These are phyloP conservation scores for Neodontobutis hainanensis DNA, from an alignment of 2,113 vertebrate species.

Conservation along the genomic window DNA sequence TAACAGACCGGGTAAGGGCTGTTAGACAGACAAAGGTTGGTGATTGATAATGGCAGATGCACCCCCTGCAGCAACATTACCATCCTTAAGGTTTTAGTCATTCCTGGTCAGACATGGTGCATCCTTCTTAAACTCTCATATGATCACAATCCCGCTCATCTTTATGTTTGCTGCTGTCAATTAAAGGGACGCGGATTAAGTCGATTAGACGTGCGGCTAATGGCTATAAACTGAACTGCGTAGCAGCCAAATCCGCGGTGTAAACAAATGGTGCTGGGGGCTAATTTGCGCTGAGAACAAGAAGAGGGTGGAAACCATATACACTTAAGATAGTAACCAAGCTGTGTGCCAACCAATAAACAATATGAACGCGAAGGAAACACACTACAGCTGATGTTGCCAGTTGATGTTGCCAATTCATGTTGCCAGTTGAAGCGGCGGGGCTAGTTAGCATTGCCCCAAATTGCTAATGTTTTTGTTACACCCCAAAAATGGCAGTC, in stretches of 20 bases:
- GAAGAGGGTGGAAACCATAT: conserved; percentile 27
- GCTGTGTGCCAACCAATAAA: conserved; percentile 36
- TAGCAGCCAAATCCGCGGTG: conserved; percentile 76
- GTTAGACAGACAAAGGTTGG: conserved; percentile 72
- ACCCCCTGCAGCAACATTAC: conserved; percentile 41
- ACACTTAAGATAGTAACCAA: neutral
- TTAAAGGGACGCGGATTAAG: conserved; percentile 35
- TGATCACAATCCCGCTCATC: conserved; percentile 10
- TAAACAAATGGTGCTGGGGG: conserved; percentile 72
- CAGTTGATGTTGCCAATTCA: conserved; percentile 26
- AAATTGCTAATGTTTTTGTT: conserved; percentile 70
- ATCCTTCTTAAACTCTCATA: neutral
- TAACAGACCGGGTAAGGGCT: conserved; percentile 41
- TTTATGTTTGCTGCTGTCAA: conserved; percentile 49
- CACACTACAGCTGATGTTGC: conserved; percentile 55
- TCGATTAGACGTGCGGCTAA: conserved; percentile 56
- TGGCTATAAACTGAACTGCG: conserved; percentile 72
- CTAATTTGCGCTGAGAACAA: conserved; percentile 44
- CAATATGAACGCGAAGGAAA: conserved; percentile 20
- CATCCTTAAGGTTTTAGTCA: conserved; percentile 20
- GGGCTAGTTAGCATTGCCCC: conserved; percentile 44
- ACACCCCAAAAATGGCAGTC: conserved; percentile 79
- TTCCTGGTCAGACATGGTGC: conserved; percentile 1
- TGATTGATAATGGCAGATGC: conserved; percentile 70
- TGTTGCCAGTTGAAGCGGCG: conserved; percentile 39